Base-by-base conservation (phyloP, 2,113 vertebrate genomes). In the Galemys pyrenaicus region DNA sequence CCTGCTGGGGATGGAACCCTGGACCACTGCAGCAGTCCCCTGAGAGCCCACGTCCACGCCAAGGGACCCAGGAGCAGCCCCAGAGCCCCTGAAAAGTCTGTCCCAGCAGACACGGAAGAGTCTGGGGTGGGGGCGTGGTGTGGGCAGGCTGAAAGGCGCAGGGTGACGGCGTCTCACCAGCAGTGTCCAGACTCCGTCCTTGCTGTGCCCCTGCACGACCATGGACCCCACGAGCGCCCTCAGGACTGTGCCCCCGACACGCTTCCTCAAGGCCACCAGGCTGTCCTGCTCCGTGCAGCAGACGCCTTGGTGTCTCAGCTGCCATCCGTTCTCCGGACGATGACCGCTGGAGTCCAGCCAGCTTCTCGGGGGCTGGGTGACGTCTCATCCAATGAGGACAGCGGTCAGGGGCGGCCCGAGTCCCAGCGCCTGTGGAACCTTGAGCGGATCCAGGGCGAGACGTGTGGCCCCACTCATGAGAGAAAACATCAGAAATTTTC, bases 401-500 rank as follows among this genome's bases (percentile, higher is more conserved):
- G 1, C 0, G 13, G 10, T 2, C 13, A 54, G 44, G 44, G 44
- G 5, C 44, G 44, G 44, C 44, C 9, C 4, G 1, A 6, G 19
- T n/a, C n/a, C 0, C 32, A 5, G 16, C 22, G 2, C 44, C 3
- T 0, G 9, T 7, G 1, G 8, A 7, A 2, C 9, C 35, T 7
- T 9, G 1, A 1, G 9, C 60, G 20, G 37, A 60, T 5, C 2
- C 39, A 2, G 17, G 10, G 24, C 32, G 19, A 35, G 7, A 6
- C 5, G 1, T 10, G 6, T 12, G 3, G 1, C 5, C 19, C 20
- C 5, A 1, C 12, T 9, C 7, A 19, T 5, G 9, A 64, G 19
- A 46, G 5, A 39, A 1, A 24, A 1, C 10, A 0, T 5, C 49
- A 16, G 13, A 16, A 2, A 22, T 0, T 1, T 0, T 10, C 5